These are phyloP conservation scores for Pardalotus punctatus DNA, from an alignment of 2,113 vertebrate species.

Conservation along the genomic window DNA sequence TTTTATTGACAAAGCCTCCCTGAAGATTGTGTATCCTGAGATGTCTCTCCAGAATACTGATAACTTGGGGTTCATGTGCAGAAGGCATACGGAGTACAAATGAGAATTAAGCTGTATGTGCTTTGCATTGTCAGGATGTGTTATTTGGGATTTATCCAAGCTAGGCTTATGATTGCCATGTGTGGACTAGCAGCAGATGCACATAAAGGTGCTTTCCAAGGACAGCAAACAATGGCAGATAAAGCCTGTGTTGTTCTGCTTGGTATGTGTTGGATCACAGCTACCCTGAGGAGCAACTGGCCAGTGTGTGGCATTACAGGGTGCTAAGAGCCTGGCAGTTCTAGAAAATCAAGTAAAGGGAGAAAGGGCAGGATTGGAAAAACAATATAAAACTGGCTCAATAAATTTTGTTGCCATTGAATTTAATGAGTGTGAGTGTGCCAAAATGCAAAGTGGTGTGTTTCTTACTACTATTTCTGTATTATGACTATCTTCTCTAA, in stretches of 20 bases:
- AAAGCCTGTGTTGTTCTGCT: not conserved
- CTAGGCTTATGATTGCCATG: not conserved
- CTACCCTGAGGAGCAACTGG: not conserved
- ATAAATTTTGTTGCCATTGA: not conserved
- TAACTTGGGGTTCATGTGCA: not conserved
- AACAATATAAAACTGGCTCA: not conserved
- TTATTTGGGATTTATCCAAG: not conserved
- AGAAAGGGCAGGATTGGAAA: not conserved
- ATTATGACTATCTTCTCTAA: not conserved
- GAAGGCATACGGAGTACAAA: not conserved
- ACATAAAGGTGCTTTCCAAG: not conserved
- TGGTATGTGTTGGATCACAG: not conserved
- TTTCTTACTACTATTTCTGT: not conserved
- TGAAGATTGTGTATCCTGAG: not conserved
- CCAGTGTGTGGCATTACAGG: not conserved
- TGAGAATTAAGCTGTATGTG: not conserved
- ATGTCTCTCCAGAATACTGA: not conserved
- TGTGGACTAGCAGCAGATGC: not conserved
- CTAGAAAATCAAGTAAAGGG: not conserved
- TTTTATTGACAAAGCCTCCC: conserved; percentile 8
- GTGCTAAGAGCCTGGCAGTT: not conserved
- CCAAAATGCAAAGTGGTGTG: not conserved
- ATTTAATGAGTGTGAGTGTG: not conserved
- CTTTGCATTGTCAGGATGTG: not conserved
- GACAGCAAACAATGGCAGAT: not conserved